Evolutionary conservation across 2,797 vertebrate species (phyloP), one percentile per base, ranked within the genome.

Genomic region (Melanotaenia pygmaea): DNA sequence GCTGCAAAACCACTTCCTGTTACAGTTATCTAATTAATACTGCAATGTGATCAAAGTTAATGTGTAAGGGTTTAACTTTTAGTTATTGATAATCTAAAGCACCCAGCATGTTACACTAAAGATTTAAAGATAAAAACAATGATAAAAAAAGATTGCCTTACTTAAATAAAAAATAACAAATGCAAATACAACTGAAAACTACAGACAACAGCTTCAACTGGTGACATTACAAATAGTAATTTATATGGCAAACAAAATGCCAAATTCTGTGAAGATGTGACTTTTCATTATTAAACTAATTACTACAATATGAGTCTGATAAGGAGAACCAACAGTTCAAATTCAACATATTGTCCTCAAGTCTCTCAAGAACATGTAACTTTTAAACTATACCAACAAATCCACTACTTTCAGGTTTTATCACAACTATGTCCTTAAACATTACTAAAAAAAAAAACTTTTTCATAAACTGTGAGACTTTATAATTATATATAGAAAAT

Each of bases 1-100:
- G 75, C 82, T 73, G 64, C 72, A 79, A 14, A 79, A 77, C 59
- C 38, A 54, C 37, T 76, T n/a, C 62, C 28, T 11, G 50, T 50
- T 59, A 45, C 47, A 80, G 78, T 77, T 68, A 77, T 76, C 70
- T 28, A 72, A 88, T 85, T 72, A 80, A 84, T 81, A 74, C 43
- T n/a, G 54, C 28, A 51, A 66, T 59, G 59, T n/a, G 54, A 63
- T 50, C 47, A 34, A 61, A 64, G 71, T 67, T 16, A 68, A 67
- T 60, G 61, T 53, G 57, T 1, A 4, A 1, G 16, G 45, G 24
- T 74, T 73, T 3, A 70, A 9, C 12, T 45, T 60, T 37, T 14
- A 70, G 32, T 66, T 38, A 73, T 11, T 6, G 9, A 28, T 66
- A 38, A 43, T 59, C 5, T 64, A 58, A 72, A 70, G 51, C n/a